These are phyloP conservation scores for Lerista edwardsae DNA, from an alignment of 2,797 vertebrate species.

Conservation along the genomic window DNA sequence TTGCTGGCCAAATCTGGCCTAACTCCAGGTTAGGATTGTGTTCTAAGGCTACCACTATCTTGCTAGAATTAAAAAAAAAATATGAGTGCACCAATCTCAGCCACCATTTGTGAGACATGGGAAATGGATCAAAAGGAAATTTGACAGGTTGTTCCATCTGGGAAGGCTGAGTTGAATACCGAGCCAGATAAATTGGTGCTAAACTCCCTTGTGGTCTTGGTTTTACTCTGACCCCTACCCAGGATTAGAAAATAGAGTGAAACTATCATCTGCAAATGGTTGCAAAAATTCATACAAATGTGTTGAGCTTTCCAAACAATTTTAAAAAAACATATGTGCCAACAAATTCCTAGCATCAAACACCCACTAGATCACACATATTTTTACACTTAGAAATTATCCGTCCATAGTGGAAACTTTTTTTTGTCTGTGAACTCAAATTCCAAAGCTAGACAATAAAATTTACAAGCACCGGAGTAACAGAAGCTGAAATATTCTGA, in stretches of 20 bases:
- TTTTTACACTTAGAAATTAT: constrained; percentile 60
- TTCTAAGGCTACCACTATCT: too few species aligned
- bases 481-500: constrained; percentile 81
- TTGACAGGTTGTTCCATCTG: neutral
- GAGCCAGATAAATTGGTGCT: neutral
- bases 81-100: neutral
- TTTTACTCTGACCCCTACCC: neutral
- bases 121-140: neutral
- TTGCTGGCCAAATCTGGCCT: too few species aligned
- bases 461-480: constrained; percentile 76
- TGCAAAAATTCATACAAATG: neutral
- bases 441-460: constrained; percentile 74
- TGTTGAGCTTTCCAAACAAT: accelerated
- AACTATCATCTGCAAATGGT: neutral
- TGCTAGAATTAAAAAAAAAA: neutral
- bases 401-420: constrained; percentile 46
- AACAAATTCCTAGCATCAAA: constrained; percentile 7
- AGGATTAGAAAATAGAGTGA: neutral
- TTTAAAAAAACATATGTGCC: neutral
- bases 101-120: neutral
- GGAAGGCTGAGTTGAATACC: neutral
- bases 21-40: too few species aligned
- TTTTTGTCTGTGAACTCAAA: constrained; percentile 71
- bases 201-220: neutral
- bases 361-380: neutral